Evolutionary conservation across 1,140 invertebrate species (phyloP).

Genomic region (Listronotus bonariensis): DNA sequence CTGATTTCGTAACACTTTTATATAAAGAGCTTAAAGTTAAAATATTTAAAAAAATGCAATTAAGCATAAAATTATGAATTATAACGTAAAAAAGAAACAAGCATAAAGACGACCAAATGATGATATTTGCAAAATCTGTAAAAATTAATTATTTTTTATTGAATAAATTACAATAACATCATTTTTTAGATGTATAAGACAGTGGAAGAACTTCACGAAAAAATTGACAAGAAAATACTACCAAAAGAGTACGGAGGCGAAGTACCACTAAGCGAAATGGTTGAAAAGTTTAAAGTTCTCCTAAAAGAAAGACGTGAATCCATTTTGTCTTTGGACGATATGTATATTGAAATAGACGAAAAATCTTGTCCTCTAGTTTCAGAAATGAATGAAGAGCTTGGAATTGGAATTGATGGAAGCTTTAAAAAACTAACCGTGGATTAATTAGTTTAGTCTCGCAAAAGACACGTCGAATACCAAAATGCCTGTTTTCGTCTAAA

Average conservation of each 20-base stretch:
- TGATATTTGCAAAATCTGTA: too few species aligned
- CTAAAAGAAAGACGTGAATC: slow-evolving; percentile 67
- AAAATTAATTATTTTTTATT: too few species aligned
- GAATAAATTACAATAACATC: too few species aligned
- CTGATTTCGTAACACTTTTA: too few species aligned
- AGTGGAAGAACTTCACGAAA: slow-evolving; percentile 69
- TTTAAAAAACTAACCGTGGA: slow-evolving; percentile 84
- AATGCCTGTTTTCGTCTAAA: too few species aligned
- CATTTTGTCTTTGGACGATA: slow-evolving; percentile 76
- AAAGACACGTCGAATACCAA: not conserved
- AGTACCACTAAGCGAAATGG: slow-evolving; percentile 77
- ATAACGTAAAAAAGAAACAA: too few species aligned
- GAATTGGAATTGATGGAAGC: slow-evolving; percentile 71
- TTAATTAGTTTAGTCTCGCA: slow-evolving; percentile 54
- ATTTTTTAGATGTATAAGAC: slow-evolving; percentile 70
- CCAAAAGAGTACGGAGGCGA: slow-evolving; percentile 86
- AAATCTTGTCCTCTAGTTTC: slow-evolving; percentile 65
- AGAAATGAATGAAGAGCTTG: slow-evolving; percentile 68
- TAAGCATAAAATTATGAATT: too few species aligned
- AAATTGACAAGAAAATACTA: slow-evolving; percentile 73
- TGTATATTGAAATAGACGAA: slow-evolving; percentile 72
- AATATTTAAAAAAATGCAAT: too few species aligned
- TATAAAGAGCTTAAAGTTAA: too few species aligned
- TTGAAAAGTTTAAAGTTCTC: slow-evolving; percentile 72
- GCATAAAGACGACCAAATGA: too few species aligned